Evolutionary conservation across 2,888 invertebrate species (phyloP), one percentile per base, ranked within the genome.

Genomic region (Mantis religiosa): DNA sequence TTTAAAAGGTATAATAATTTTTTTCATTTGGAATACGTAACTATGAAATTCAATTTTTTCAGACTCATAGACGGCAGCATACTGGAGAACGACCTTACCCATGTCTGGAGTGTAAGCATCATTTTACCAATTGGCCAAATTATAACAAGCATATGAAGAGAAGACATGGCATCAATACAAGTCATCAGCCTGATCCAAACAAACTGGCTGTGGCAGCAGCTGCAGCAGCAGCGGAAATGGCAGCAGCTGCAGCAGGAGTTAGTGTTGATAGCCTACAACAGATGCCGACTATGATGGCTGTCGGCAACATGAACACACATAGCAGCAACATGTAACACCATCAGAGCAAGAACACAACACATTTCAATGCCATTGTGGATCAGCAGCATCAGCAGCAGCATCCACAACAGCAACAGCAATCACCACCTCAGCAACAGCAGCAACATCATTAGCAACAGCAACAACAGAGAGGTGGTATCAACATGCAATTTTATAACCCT

Each of bases 121-220:
- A 96, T 91, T 97, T 97, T 91, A 96, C 97, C 0, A 97, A 97
- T 92, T 97, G 97, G 97, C 96, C 97, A 0, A 97, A 97, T 93
- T 97, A 96, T 91, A 97, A 97, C 91, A 97, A 97, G 91, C 97
- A 97, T 92, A 96, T 97, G 96, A 97, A 96, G 93, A 93, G 97
- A 41, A 93, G 96, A 47, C 97, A 97, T 90, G 95, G 95, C 81
- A 94, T 95, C 90, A 95, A 95, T 90, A 93, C 95, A 0, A 95
- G 95, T 0, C 94, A 94, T 84, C 90, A 90, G 47, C 90, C 90
- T 30, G 90, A 90, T 83, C 90, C 90, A 54, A 90, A 90, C 84
- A 90, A 90, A 85, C 86, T 90, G 12, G 90, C 89, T 14, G 30
- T 84, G 30, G 90, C 90, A 28, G 88, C 89, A 15, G 83, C 89